These are phyloP conservation scores for Halocaridina rubra DNA, from an alignment of 2,888 invertebrate genomes.

Conservation along the genomic window DNA sequence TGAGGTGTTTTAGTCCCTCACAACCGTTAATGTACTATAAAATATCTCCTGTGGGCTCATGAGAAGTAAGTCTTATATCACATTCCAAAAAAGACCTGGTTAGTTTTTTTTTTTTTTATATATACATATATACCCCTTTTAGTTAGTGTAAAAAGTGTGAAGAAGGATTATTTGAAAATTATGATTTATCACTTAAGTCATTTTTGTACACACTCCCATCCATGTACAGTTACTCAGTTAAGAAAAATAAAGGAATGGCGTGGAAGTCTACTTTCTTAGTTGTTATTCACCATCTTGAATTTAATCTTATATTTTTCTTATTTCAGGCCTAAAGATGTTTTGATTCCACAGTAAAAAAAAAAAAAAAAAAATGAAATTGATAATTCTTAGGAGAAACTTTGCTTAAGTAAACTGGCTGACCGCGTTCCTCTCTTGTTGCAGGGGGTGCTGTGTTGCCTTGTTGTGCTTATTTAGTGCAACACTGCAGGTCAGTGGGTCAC, in stretches of 20 bases:
- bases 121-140: constrained; percentile 37
- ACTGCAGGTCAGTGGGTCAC: constrained; percentile 61
- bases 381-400: constrained; percentile 58
- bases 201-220: constrained; percentile 58
- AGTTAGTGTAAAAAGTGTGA: constrained; percentile 49
- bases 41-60: too few species aligned
- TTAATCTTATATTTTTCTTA: constrained; percentile 13
- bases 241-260: constrained; percentile 58
- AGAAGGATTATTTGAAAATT: constrained; percentile 18
- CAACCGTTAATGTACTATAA: too few species aligned
- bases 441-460: constrained; percentile 61
- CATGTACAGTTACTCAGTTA: constrained; percentile 54
- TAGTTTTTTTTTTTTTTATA: constrained; percentile 31
- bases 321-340: constrained; percentile 44
- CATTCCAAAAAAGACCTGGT: constrained; percentile 53
- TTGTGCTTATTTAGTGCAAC: constrained; percentile 60
- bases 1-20: too few species aligned
- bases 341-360: too few species aligned
- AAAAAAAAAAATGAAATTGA: constrained; percentile 47
- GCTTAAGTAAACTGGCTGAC: constrained; percentile 56
- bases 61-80: constrained; percentile 51
- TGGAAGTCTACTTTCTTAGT: constrained; percentile 46
- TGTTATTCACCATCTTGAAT: constrained; percentile 34
- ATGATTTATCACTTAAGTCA: constrained; percentile 43
- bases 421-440: constrained; percentile 59